These are phyloP conservation scores for Gobio gobio DNA, from an alignment of 2,113 vertebrate species.

Conservation along the genomic window DNA sequence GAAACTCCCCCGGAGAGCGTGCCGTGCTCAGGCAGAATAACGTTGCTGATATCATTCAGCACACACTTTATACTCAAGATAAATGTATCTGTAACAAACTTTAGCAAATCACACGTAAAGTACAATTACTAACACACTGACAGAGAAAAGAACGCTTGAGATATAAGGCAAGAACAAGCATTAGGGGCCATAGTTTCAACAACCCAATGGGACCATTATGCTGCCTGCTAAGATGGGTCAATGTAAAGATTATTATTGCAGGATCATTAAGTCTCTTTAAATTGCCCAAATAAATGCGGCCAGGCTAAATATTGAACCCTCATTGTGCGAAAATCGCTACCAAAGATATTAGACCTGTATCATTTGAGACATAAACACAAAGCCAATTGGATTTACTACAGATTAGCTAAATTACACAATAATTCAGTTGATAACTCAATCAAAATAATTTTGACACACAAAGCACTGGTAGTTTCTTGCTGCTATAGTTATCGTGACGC, in stretches of 20 bases:
- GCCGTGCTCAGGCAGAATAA: neutral
- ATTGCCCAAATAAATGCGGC: neutral
- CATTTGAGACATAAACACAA: neutral
- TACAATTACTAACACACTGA: neutral
- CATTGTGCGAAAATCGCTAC: slow-evolving; percentile 5
- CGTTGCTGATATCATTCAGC: neutral
- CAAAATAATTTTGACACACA: neutral
- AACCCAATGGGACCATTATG: slow-evolving; percentile 25
- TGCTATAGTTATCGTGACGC: neutral
- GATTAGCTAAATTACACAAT: neutral
- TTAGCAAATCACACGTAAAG: neutral
- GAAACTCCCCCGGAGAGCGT: neutral
- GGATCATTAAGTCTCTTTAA: slow-evolving; percentile 13
- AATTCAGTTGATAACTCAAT: too few species aligned
- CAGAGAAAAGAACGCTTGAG: neutral
- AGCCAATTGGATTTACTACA: neutral
- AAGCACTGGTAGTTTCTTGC: neutral
- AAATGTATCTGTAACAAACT: neutral
- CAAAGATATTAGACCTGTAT: slow-evolving; percentile 15
- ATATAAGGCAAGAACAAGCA: slow-evolving; percentile 3
- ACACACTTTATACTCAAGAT: neutral
- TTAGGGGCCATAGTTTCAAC: neutral
- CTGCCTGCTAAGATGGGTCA: slow-evolving; percentile 12
- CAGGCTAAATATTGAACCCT: slow-evolving; percentile 16
- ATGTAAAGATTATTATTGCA: slow-evolving; percentile 21